Evolutionary conservation across 2,888 invertebrate species (phyloP).

Genomic region (Eilema sororculum): DNA sequence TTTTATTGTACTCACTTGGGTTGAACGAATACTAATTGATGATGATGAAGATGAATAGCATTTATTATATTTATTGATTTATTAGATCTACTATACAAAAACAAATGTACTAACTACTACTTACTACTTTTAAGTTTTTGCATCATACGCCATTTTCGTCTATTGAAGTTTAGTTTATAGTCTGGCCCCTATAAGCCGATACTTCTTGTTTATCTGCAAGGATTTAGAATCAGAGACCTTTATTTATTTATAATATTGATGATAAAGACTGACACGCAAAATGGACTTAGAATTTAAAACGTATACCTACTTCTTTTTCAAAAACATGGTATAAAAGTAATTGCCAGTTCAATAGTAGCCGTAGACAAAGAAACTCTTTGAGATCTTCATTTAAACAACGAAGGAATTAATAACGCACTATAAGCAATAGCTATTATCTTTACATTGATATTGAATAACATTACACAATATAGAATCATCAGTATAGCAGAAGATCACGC

Average conservation of each 20-base stretch:
- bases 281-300: neutral
- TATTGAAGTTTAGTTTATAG: neutral
- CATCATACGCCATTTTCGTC: too few species aligned
- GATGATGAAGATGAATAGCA: neutral
- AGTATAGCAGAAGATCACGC: constrained; percentile 63
- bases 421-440: constrained; percentile 3
- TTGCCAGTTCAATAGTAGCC: neutral
- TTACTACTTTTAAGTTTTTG: too few species aligned
- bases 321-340: neutral
- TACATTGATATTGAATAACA: constrained; percentile 39
- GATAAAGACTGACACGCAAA: neutral
- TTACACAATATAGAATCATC: constrained; percentile 43
- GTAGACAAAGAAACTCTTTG: neutral
- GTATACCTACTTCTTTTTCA: neutral
- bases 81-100: too few species aligned
- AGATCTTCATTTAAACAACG: neutral
- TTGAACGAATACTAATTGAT: too few species aligned
- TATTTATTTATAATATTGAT: neutral
- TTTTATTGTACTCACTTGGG: neutral
- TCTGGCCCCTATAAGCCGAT: neutral
- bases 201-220: neutral
- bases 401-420: neutral
- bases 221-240: neutral
- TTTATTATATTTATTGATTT: too few species aligned
- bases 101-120: too few species aligned